Evolutionary conservation across 2,888 invertebrate genomes (phyloP), one percentile per base, ranked within the genome.

Genomic region (Zygogramma bicolorata): DNA sequence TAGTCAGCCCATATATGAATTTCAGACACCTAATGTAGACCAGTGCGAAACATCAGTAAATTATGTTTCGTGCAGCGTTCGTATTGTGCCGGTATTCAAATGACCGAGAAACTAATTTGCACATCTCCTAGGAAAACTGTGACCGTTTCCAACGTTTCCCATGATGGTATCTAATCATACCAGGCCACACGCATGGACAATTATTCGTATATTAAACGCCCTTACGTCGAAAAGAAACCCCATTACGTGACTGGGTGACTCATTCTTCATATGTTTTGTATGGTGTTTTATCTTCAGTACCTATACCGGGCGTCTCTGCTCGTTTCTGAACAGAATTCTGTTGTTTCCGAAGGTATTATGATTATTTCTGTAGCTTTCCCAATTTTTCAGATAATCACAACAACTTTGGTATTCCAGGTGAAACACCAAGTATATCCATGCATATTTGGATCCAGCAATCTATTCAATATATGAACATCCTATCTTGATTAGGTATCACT

Each of bases 81-180:
- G 81, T 82, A 82, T 83, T 82, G 81, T 81, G 82, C 78, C 77
- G 81, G 80, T 53, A 53, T 53, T 53, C 53, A 53, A 53, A 53
- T 27, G 53, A 53, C 53, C 53, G 25, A 25, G 31, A 77, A 81
- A 79, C 83, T 85, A 85, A 85, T 85, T 85, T 85, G 84, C 84
- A 84, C 85, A 85, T 85, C 85, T 85, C 84, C 77, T 79, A 82
- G 83, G 84, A 83, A 79, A 81, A 82, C 82, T 82, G 82, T 78
- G 83, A 83, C 83, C 18, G 61, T 70, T 65, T 31, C 31, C 27
- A 49, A 31, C 79, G 82, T 81, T 82, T 82, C 81, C 83, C 83
- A 78, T 81, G 84, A 83, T 83, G 80, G 77, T 84, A 85, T 84
- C 84, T 84, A 83, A 84, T 85, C 84, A 82, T 84, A 53, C 40